phyloP scores from a whole-genome alignment of 2,113 vertebrate species.

The Podarcis muralis region DNA sequence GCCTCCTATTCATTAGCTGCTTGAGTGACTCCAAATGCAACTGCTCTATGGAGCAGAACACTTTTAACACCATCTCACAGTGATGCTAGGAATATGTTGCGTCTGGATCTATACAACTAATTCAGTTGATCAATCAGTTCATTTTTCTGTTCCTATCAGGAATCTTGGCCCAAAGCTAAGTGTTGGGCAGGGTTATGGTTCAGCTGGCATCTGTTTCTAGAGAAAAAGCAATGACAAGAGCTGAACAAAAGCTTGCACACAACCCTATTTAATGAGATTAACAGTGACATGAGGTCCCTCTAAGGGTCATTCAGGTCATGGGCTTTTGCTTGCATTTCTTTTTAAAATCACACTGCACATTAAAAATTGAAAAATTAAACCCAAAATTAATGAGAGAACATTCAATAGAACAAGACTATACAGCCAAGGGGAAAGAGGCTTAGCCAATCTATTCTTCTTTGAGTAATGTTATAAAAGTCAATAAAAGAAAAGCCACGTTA shows the following conservation, averaged over 20 bases:
- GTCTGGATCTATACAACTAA: background rate
- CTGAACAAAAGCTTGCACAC: background rate
- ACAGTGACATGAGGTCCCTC: background rate
- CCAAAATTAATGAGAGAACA: constrained; percentile 19
- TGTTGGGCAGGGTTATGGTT: background rate
- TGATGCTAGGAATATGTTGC: background rate
- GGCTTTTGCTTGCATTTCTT: background rate
- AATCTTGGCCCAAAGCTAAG: background rate
- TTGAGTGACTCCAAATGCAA: background rate
- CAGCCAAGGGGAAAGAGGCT: background rate
- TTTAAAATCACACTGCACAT: background rate
- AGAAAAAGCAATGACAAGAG: background rate
- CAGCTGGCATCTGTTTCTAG: background rate
- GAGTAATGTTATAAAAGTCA: constrained; percentile 22
- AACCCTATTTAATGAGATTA: background rate
- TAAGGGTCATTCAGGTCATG: background rate
- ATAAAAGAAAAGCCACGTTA: constrained; percentile 26
- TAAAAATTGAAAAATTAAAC: constrained; percentile 13
- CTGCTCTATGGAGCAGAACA: accelerated
- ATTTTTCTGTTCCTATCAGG: background rate
- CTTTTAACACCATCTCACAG: accelerated
- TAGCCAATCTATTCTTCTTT: constrained; percentile 14
- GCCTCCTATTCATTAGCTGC: background rate
- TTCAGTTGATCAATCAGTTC: background rate
- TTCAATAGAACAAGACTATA: background rate